These are phyloP conservation scores for rabbit (Oryctolagus cuniculus) DNA, from an alignment of 2,113 vertebrate species.

Conservation along the genomic window DNA sequence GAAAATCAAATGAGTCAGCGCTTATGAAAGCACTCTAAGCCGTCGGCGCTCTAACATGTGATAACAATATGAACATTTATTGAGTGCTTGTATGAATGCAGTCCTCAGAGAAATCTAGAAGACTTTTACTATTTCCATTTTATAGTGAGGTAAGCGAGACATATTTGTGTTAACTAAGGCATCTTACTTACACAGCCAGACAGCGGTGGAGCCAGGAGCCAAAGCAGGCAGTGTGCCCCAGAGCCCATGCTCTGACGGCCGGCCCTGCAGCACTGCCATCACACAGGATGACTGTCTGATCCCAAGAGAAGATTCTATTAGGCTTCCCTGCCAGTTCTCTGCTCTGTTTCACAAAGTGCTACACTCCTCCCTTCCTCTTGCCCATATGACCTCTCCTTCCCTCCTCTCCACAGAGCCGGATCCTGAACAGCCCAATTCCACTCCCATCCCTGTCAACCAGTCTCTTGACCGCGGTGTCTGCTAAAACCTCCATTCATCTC, in stretches of 20 bases:
- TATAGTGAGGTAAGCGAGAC: not conserved
- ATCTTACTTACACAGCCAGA: not conserved
- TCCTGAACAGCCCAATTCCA: not conserved
- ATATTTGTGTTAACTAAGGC: not conserved
- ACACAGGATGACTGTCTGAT: fast-evolving
- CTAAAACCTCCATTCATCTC: not conserved
- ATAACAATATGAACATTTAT: not conserved
- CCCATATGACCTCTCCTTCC: not conserved
- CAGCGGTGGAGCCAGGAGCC: not conserved
- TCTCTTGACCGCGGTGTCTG: not conserved
- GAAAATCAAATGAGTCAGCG: not conserved
- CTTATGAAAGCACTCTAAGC: not conserved
- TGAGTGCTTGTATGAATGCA: not conserved
- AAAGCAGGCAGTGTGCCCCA: too few relatives aligned
- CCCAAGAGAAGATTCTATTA: not conserved
- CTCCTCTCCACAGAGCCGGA: not conserved
- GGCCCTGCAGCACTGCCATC: not conserved
- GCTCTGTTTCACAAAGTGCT: not conserved
- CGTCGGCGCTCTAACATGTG: not conserved
- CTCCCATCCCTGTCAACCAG: not conserved
- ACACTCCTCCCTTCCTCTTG: not conserved
- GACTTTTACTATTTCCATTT: not conserved
- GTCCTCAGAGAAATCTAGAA: not conserved
- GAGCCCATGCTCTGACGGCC: not conserved
- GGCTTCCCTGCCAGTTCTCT: not conserved